These are phyloP conservation scores for Phenganax subtilis DNA, from an alignment of 92 coral and sea anemone species.

Conservation along the genomic window DNA sequence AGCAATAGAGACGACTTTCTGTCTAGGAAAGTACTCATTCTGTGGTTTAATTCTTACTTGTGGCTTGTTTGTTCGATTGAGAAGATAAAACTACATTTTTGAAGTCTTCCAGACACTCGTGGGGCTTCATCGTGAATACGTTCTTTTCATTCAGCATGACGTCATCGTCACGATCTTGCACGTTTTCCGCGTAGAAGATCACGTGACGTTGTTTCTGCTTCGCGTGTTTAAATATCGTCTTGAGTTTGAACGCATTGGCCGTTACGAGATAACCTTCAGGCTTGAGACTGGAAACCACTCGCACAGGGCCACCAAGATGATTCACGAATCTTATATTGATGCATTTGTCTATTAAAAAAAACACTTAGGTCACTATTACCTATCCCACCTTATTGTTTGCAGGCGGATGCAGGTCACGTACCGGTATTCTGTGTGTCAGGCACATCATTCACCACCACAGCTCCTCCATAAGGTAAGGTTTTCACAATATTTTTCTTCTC, in stretches of 20 bases:
- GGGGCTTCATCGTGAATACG: constrained; percentile 77
- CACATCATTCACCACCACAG: constrained; percentile 34
- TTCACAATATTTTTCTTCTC: constrained; percentile 24
- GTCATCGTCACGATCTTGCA: constrained; percentile 69
- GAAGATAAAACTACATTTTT: constrained; percentile 24
- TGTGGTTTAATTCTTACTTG: neutral
- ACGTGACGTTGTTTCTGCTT: constrained; percentile 84
- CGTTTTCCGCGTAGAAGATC: constrained; percentile 89
- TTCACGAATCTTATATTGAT: constrained; percentile 79
- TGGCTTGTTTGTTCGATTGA: neutral
- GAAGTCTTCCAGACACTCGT: constrained; percentile 56
- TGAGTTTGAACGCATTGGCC: constrained; percentile 87
- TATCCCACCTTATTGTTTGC: neutral
- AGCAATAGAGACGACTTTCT: neutral
- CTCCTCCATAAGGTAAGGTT: constrained; percentile 10
- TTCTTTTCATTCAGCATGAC: constrained; percentile 70
- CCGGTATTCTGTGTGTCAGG: constrained; percentile 18
- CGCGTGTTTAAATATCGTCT: constrained; percentile 92
- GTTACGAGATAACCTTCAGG: constrained; percentile 85
- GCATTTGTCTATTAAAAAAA: constrained; percentile 67
- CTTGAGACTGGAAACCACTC: constrained; percentile 86
- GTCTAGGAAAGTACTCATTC: neutral
- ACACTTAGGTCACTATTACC: too few relatives aligned
- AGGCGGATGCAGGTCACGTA: neutral
- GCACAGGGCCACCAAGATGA: constrained; percentile 77